Conservation (phyloP, 2,113 vertebrate species). For the Lanius ludovicianus region DNA sequence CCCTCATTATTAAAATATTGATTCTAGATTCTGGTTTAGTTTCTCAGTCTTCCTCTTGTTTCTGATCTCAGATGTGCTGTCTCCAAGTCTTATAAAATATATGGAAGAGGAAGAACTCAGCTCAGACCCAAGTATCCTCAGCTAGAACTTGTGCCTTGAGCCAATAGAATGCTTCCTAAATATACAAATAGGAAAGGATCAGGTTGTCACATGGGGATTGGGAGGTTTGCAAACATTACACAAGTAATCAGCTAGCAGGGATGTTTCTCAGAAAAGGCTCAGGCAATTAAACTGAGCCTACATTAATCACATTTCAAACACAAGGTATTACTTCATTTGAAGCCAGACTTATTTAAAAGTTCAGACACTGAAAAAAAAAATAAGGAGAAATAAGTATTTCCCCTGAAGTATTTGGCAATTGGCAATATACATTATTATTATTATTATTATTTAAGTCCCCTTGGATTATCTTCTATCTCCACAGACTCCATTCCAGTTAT, state of each 20-base stretch:
- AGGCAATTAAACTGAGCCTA: neutral
- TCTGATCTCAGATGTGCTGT: neutral
- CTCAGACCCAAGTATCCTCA: neutral
- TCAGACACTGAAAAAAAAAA: neutral
- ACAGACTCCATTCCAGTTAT: neutral
- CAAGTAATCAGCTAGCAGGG: neutral
- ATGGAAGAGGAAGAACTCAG: fast-evolving
- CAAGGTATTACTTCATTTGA: neutral
- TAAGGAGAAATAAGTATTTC: neutral
- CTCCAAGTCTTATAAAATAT: neutral
- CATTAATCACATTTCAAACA: neutral
- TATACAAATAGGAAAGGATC: neutral
- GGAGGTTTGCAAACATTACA: neutral
- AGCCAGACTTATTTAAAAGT: neutral
- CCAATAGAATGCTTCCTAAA: neutral
- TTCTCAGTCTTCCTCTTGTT: neutral
- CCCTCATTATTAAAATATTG: neutral
- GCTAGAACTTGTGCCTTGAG: neutral
- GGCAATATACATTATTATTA: neutral
- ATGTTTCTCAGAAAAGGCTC: neutral
- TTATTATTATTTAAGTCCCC: neutral
- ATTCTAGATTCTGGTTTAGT: neutral
- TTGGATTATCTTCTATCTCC: neutral
- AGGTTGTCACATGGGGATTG: neutral
- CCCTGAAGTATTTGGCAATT: neutral